Evolutionary conservation across 2,113 vertebrate species (phyloP), one percentile per base, ranked within the genome.

Genomic region (Seriola quinqueradiata): DNA sequence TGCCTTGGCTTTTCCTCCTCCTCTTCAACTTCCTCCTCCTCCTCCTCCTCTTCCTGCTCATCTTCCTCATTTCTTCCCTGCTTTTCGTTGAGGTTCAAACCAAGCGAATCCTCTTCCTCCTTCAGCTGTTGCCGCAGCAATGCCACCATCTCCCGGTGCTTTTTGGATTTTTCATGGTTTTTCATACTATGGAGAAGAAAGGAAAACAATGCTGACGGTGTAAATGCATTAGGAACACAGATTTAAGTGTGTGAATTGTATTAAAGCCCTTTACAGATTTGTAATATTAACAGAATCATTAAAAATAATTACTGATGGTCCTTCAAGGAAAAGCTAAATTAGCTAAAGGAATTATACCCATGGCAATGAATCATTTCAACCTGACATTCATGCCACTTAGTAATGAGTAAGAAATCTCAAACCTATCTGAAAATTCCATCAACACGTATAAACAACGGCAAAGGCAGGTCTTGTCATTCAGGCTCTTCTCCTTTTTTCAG

Each of bases 121-220:
- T 97, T 94, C 73, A 99, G 89, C 42, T 99, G 97, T 75, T 97
- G 97, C 82, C 96, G 94, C 71, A 99, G 94, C 48, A 99, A 92
- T 2, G 92, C 95, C 23, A 99, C 97, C 96, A 98, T 97, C 89
- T 99, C 98, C 67, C 97, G 93, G 82, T 99, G 98, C 85, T 97
- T 99, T 92, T 98, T 99, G 19, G 98, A 99, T 80, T 97, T 99
- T 50, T 97, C 96, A 0, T 99, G 98, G 81, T 99, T 99, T 89
- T 94, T 96, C 96, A 98, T 97, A 19, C 98, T 99, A 93, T 52
- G 17, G 3, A 73, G 11, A 40, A 21, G 7, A 63, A 57, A 28
- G 10, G 1, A 16, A 46, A n/a, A 23, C 8, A 2, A 21, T 44
- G 1, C 46, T 32, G 13, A 21, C 0, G 14, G 5, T 46, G 54